phyloP scores from a whole-genome alignment of 2,888 invertebrate genomes.

The Asteroscopus sphinx region DNA sequence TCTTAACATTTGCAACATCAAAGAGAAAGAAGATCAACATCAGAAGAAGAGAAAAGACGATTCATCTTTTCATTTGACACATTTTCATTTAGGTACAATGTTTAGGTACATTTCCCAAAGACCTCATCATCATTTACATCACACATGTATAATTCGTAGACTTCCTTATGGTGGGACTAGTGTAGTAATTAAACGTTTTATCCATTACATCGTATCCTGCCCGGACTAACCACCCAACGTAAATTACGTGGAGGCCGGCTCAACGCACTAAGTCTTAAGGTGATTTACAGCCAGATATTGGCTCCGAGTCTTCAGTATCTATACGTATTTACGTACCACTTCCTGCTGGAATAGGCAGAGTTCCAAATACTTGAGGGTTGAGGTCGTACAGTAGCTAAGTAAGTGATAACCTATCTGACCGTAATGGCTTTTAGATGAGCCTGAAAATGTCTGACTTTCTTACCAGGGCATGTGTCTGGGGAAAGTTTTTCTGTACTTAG shows the following conservation, averaged over 20 bases:
- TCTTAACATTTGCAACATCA: too few species aligned
- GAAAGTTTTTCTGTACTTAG: conserved; percentile 7
- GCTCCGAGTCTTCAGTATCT: conserved; percentile 21
- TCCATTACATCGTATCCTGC: conserved; percentile 33
- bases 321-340: conserved; percentile 24
- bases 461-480: not conserved
- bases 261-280: conserved; percentile 54
- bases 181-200: conserved; percentile 53
- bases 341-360: conserved; percentile 44
- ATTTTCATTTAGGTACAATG: too few species aligned
- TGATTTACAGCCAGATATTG: conserved; percentile 54
- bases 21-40: too few species aligned
- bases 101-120: not conserved
- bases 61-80: too few species aligned
- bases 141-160: not conserved
- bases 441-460: conserved; percentile 17
- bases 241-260: conserved; percentile 41
- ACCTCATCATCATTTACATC: not conserved
- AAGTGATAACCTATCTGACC: conserved; percentile 21
- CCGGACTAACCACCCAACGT: conserved; percentile 32
- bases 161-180: conserved; percentile 10
- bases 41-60: too few species aligned
- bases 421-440: conserved; percentile 55
- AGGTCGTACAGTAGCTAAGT: conserved; percentile 21
- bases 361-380: conserved; percentile 46